A percentile compares a stretch with the other conserved stretches of the same genome.
These are phyloP conservation scores for Sander vitreus DNA, from an alignment of 2,113 vertebrate genomes.

Conservation along the genomic window DNA sequence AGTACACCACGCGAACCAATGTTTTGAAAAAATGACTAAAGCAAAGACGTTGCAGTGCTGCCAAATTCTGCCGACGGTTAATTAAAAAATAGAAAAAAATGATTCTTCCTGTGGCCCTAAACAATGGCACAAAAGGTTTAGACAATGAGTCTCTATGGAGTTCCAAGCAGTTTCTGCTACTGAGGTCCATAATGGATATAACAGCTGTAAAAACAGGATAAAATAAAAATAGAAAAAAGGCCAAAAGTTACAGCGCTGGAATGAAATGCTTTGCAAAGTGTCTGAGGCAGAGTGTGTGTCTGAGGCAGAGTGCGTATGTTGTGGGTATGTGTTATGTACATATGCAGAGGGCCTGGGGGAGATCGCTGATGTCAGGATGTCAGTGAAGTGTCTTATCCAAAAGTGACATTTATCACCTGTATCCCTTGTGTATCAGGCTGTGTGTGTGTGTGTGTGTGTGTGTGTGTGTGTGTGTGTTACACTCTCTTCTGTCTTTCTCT, in stretches of 20 bases:
- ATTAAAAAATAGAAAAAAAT: background rate
- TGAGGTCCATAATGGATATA: slow-evolving; percentile 13
- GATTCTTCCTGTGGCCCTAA: background rate
- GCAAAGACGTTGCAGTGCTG: background rate
- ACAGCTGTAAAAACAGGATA: background rate
- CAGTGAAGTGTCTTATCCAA: slow-evolving; percentile 28
- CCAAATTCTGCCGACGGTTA: background rate
- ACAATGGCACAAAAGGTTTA: background rate
- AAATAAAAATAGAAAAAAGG: slow-evolving; percentile 25
- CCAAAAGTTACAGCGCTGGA: slow-evolving; percentile 4
- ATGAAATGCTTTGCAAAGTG: slow-evolving; percentile 11
- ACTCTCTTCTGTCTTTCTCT: too few species aligned
- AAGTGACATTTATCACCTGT: slow-evolving; percentile 24
- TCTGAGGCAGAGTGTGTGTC: background rate
- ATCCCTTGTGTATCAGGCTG: background rate
- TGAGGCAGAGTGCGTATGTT: background rate
- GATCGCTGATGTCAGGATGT: slow-evolving; percentile 2
- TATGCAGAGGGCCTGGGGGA: slow-evolving; percentile 1
- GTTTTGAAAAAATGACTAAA: background rate
- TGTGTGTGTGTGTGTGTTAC: background rate
- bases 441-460: slow-evolving; percentile 23
- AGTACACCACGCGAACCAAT: background rate
- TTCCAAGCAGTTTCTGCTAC: background rate
- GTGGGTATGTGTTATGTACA: slow-evolving; percentile 2
- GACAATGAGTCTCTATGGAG: background rate